phyloP scores from a whole-genome alignment of 92 coral and sea anemone genomes.

The Phenganax subtilis region DNA sequence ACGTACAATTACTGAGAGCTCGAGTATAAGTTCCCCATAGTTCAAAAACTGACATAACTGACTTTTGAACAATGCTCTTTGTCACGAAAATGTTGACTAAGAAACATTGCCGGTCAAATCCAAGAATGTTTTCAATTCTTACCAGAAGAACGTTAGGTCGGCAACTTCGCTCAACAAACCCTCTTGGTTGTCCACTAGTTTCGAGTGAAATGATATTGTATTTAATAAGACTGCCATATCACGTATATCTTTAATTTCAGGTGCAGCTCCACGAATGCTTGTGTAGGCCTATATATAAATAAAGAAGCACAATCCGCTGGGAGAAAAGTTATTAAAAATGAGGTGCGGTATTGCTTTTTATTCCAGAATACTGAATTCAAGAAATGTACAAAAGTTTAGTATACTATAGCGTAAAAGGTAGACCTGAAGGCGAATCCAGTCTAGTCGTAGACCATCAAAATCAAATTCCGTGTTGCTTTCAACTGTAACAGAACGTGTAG shows the following conservation, averaged over 20 bases:
- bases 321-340: background rate
- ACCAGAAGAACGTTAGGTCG: conserved; percentile 93
- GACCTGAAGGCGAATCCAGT: conserved; percentile 98
- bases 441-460: conserved; percentile 80
- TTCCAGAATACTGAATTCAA: too few relatives aligned
- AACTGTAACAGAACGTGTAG: conserved; percentile 43
- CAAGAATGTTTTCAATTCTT: background rate
- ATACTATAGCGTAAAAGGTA: background rate
- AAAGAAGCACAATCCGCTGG: background rate
- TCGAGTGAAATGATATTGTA: conserved; percentile 82
- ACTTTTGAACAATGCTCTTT: too few relatives aligned
- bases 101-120: background rate
- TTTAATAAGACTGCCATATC: conserved; percentile 83
- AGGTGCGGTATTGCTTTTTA: too few relatives aligned
- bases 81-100: background rate
- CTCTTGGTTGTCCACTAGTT: conserved; percentile 84
- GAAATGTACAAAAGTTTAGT: background rate
- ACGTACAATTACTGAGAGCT: background rate
- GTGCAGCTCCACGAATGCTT: conserved; percentile 92
- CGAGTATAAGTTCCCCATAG: too few relatives aligned
- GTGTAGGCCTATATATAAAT: conserved; percentile 75
- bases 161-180: conserved; percentile 69
- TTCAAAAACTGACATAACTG: background rate
- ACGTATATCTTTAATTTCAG: conserved; percentile 88
- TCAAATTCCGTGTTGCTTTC: conserved; percentile 80